A percentile compares a stretch with the other conserved stretches of the same genome.
Conservation (phyloP, 1,140 invertebrate species). For the Caenorhabditis briggsae region DNA sequence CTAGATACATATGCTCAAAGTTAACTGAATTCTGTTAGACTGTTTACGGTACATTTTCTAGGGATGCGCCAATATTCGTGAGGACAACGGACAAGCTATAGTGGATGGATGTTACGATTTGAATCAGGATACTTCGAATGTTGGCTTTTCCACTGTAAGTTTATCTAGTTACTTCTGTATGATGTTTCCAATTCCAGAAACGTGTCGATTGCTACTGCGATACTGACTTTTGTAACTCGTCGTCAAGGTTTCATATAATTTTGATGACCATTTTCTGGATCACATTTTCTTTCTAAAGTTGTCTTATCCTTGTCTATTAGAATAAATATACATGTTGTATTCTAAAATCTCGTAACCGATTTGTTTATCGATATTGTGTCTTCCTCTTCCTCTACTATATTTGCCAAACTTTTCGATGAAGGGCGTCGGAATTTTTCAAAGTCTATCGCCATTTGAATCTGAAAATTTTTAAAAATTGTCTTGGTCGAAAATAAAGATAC, state of each 20-base stretch:
- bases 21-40: no score
- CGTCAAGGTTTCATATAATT: neutral
- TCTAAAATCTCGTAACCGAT: neutral
- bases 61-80: neutral
- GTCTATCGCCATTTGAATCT: slow-evolving; percentile 39
- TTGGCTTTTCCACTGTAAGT: neutral
- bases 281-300: neutral
- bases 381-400: neutral
- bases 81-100: neutral
- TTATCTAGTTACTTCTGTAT: neutral
- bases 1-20: no score
- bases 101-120: slow-evolving; percentile 5
- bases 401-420: neutral
- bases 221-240: neutral
- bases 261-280: neutral
- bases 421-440: neutral
- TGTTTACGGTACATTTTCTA: neutral
- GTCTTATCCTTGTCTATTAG: neutral
- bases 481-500: no score
- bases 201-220: slow-evolving; percentile 28
- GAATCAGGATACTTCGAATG: neutral
- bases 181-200: neutral
- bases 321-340: no score
- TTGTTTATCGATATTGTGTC: neutral
- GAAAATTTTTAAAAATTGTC: neutral